A percentile compares a stretch with the other conserved stretches of the same genome.
These are phyloP conservation scores for Crematogaster levior DNA, from an alignment of 2,888 invertebrate genomes.

Conservation along the genomic window DNA sequence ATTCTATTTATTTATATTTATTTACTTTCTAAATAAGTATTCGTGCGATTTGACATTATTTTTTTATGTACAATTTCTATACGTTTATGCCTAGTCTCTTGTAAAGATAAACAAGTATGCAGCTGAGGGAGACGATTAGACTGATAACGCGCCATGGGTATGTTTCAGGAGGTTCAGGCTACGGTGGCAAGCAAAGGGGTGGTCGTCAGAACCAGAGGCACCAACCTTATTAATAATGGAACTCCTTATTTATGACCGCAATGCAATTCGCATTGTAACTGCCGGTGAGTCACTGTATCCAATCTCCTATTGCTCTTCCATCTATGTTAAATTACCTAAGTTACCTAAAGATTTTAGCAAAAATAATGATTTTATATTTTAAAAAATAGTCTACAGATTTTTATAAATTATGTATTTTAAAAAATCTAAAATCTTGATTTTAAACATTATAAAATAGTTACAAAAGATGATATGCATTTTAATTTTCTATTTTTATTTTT, in stretches of 20 bases:
- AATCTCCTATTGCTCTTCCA: constrained; percentile 51
- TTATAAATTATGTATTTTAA: not conserved
- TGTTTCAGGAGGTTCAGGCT: constrained; percentile 88
- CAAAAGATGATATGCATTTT: not conserved
- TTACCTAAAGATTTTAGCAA: constrained; percentile 3
- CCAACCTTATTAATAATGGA: constrained; percentile 91
- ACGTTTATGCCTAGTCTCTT: constrained; percentile 53
- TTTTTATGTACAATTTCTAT: constrained; percentile 53
- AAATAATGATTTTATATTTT: not conserved
- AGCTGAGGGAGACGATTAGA: constrained; percentile 70
- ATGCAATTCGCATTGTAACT: constrained; percentile 84
- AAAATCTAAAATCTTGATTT: constrained; percentile 2
- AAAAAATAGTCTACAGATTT: not conserved
- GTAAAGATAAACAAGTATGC: constrained; percentile 58
- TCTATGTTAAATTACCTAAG: constrained; percentile 30
- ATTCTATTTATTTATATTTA: constrained; percentile 56
- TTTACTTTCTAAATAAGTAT: constrained; percentile 74
- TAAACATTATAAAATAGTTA: not conserved
- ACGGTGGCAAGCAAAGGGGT: constrained; percentile 94
- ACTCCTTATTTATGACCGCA: constrained; percentile 82
- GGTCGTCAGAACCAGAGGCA: constrained; percentile 92
- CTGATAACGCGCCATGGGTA: constrained; percentile 82
- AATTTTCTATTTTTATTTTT: not conserved
- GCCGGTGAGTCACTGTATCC: constrained; percentile 84
- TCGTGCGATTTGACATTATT: constrained; percentile 63